phyloP scores from a whole-genome alignment of 2,888 invertebrate genomes.

The Epirrhoe tristata region DNA sequence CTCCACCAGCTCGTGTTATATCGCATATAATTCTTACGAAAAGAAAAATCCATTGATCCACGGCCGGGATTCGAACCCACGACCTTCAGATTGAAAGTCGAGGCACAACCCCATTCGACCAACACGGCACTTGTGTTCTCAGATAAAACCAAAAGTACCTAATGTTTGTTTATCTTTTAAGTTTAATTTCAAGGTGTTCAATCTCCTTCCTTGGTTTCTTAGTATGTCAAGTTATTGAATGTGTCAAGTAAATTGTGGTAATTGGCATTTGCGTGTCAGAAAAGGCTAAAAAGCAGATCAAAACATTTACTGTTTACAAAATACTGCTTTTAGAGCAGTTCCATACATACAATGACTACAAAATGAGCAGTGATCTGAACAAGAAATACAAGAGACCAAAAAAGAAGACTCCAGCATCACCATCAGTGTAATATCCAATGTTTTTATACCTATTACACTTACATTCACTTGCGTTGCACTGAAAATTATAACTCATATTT shows the following conservation, averaged over 20 bases:
- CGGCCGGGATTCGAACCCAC: too few species aligned
- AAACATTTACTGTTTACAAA: constrained; percentile 18
- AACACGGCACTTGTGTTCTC: too few species aligned
- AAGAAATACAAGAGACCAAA: constrained; percentile 68
- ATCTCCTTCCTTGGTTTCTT: constrained; percentile 7
- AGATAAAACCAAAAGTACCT: constrained; percentile 5
- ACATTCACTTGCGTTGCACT: too few species aligned
- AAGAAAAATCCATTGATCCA: too few species aligned
- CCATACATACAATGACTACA: constrained; percentile 43
- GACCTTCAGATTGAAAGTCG: too few species aligned
- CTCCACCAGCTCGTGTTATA: too few species aligned
- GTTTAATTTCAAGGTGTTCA: constrained; percentile 1
- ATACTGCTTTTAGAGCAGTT: constrained; percentile 28
- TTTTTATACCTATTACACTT: not conserved
- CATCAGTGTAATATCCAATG: constrained; percentile 53
- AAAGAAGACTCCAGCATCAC: constrained; percentile 56
- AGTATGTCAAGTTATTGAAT: not conserved
- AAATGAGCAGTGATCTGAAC: constrained; percentile 63
- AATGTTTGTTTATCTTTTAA: constrained; percentile 5
- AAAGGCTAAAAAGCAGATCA: not conserved
- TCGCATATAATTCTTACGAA: too few species aligned
- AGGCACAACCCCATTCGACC: too few species aligned
- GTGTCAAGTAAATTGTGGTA: not conserved
- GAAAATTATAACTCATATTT: too few species aligned
- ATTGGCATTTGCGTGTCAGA: not conserved